A percentile compares a stretch with the other conserved stretches of the same genome.
phyloP scores from a whole-genome alignment of 2,113 vertebrate species.

The Otis tarda region DNA sequence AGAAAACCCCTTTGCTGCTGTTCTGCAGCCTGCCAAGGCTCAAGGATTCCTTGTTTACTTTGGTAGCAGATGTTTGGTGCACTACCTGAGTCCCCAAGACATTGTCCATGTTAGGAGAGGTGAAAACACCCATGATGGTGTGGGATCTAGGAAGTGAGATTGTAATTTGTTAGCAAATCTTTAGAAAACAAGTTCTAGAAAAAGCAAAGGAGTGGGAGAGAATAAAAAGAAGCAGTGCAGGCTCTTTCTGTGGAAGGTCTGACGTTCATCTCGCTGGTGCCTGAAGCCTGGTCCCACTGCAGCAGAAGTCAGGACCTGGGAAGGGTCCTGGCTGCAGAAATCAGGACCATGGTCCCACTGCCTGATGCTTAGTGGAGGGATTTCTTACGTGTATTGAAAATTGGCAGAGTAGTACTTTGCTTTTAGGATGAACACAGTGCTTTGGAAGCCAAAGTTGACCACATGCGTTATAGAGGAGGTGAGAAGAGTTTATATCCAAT shows the following conservation, averaged over 20 bases:
- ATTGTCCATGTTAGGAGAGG: not conserved
- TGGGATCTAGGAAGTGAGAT: not conserved
- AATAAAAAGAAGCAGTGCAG: not conserved
- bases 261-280: not conserved
- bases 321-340: not conserved
- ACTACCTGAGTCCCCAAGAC: not conserved
- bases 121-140: not conserved
- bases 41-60: not conserved
- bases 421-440: not conserved
- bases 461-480: not conserved
- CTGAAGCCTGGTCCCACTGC: not conserved
- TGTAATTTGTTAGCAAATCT: not conserved
- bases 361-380: rapidly evolving
- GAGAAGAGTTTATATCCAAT: not conserved
- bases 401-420: not conserved
- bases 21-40: not conserved
- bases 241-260: not conserved
- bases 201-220: not conserved
- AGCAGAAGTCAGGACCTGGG: not conserved
- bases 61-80: not conserved
- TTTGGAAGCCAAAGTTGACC: not conserved
- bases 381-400: not conserved
- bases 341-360: too few relatives aligned
- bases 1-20: not conserved
- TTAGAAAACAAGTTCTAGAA: not conserved